Evolutionary conservation across 2,888 invertebrate species (phyloP).

Genomic region (Tetragonula carbonaria): DNA sequence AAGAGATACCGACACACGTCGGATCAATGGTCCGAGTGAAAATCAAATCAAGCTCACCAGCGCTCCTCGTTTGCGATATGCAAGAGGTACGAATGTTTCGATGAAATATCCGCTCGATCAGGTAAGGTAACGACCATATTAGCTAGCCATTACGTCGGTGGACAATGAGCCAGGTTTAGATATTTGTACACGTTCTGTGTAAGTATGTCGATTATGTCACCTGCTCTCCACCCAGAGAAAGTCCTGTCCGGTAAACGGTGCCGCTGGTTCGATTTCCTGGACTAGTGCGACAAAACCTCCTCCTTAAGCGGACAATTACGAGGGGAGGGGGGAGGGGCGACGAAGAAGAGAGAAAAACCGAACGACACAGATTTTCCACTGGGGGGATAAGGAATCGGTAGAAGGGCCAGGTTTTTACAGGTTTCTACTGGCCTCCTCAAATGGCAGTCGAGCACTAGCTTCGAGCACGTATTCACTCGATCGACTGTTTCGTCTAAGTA

Average conservation of each 20-base stretch:
- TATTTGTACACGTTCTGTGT: constrained; percentile 54
- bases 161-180: constrained; percentile 40
- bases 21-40: constrained; percentile 25
- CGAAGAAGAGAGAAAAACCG: constrained; percentile 26
- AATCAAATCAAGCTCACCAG: not conserved
- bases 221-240: constrained; percentile 67
- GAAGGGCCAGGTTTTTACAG: constrained; percentile 45
- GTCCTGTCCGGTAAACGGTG: constrained; percentile 53
- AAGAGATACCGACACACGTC: constrained; percentile 1
- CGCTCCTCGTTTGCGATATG: not conserved
- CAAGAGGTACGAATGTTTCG: not conserved
- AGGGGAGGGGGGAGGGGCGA: not conserved
- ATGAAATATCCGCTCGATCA: not conserved
- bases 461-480: not conserved
- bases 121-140: not conserved
- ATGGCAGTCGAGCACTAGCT: not conserved
- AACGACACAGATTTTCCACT: constrained; percentile 27
- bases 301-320: constrained; percentile 49
- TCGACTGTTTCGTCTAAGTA: constrained; percentile 8
- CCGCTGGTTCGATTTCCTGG: constrained; percentile 65
- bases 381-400: constrained; percentile 19
- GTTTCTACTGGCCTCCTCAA: constrained; percentile 20
- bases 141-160: not conserved
- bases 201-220: constrained; percentile 62
- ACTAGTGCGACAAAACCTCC: constrained; percentile 67